Evolutionary conservation across 2,113 vertebrate genomes (phyloP).

Genomic region (Eudorcas thomsonii): DNA sequence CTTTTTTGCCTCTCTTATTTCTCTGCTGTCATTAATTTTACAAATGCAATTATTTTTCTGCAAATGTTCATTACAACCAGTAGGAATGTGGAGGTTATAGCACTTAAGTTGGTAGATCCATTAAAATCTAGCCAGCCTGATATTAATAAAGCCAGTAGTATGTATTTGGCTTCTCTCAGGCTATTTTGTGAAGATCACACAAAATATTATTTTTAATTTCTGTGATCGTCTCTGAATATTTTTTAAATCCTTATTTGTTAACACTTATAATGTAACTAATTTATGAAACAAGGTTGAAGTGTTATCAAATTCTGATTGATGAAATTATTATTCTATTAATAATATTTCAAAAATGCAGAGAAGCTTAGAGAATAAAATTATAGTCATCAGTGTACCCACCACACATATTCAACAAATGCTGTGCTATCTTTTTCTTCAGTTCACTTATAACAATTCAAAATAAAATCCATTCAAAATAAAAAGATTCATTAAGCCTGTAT

Average conservation of each 20-base stretch:
- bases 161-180: background rate
- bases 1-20: background rate
- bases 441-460: background rate
- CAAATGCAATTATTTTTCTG: background rate
- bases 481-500: background rate
- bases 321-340: background rate
- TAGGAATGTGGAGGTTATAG: background rate
- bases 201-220: background rate
- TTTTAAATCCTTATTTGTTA: background rate
- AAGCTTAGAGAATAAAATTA: background rate
- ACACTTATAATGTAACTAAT: background rate
- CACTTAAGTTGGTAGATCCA: background rate
- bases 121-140: background rate
- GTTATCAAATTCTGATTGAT: background rate
- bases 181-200: background rate
- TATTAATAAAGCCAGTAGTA: background rate
- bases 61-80: background rate
- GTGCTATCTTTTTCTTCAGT: background rate
- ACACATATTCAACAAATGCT: background rate
- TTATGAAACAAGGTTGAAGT: background rate
- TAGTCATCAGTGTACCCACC: background rate
- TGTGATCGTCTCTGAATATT: background rate
- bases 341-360: background rate
- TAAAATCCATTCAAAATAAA: background rate
- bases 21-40: constrained; percentile 6